These are phyloP conservation scores for Coelogynopora nodosa DNA, from an alignment of 2,888 invertebrate genomes.

Conservation along the genomic window DNA sequence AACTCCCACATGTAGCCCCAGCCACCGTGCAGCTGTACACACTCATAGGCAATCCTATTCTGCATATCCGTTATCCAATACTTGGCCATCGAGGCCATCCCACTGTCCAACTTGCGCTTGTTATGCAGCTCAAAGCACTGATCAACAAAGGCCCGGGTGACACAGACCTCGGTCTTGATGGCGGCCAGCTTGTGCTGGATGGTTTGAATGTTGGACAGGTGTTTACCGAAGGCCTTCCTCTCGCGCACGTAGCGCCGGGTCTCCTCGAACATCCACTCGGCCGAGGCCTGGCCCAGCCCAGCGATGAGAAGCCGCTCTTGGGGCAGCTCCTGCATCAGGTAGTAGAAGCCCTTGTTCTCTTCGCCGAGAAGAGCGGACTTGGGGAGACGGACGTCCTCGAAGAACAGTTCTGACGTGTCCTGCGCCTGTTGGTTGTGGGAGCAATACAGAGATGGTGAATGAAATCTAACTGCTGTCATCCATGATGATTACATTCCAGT, in stretches of 20 bases:
- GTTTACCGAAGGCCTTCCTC: constrained; percentile 63
- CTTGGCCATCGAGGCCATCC: constrained; percentile 63
- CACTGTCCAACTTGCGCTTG: constrained; percentile 55
- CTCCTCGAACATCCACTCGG: constrained; percentile 63
- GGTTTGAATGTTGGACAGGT: constrained; percentile 61
- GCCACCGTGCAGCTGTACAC: constrained; percentile 63
- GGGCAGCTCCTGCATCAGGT: constrained; percentile 63
- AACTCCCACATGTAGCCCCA: constrained; percentile 64
- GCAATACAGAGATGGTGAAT: no score
- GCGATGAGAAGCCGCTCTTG: constrained; percentile 62
- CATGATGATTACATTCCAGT: no score
- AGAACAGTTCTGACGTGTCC: constrained; percentile 63
- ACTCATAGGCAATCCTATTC: constrained; percentile 60
- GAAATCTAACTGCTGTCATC: no score
- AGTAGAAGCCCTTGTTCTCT: constrained; percentile 61
- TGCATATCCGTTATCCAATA: constrained; percentile 62
- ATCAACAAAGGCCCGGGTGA: constrained; percentile 62
- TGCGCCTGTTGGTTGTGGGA: constrained; percentile 50
- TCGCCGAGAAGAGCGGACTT: constrained; percentile 58
- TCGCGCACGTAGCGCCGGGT: constrained; percentile 61
- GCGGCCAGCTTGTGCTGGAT: constrained; percentile 63
- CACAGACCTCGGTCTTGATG: constrained; percentile 61
- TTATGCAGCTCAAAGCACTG: constrained; percentile 60
- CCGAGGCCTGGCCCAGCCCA: constrained; percentile 54
- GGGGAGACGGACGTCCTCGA: constrained; percentile 62